A percentile compares a stretch with the other conserved stretches of the same genome.
Evolutionary conservation across 2,797 vertebrate genomes (phyloP).

Genomic region (Peromyscus aztecus): DNA sequence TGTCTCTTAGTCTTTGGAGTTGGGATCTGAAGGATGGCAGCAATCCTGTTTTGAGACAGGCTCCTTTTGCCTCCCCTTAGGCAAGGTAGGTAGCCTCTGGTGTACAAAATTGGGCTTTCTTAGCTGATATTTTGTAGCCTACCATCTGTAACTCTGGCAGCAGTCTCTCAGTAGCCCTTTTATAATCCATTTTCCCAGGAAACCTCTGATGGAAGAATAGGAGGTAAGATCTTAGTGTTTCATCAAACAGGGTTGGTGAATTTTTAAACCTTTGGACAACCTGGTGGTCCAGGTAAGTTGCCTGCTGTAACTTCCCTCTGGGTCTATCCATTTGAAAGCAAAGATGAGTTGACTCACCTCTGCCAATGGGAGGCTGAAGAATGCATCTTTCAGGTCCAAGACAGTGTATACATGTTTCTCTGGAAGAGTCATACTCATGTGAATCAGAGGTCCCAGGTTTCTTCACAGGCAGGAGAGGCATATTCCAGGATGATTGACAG

Average conservation of each 20-base stretch:
- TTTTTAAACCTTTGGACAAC: neutral
- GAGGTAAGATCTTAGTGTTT: neutral
- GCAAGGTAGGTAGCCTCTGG: neutral
- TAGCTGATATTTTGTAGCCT: too few relatives aligned
- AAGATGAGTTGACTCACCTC: neutral
- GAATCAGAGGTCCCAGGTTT: neutral
- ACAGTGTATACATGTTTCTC: neutral
- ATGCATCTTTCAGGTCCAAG: neutral
- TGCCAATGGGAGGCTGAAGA: neutral
- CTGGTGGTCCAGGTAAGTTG: neutral
- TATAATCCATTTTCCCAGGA: neutral
- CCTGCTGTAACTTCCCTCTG: neutral
- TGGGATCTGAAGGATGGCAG: neutral
- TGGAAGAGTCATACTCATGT: neutral
- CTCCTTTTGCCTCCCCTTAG: neutral
- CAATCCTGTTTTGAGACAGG: neutral
- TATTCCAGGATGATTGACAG: neutral
- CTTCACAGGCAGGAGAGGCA: neutral
- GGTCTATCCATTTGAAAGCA: neutral
- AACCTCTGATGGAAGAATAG: neutral
- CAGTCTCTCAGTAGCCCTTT: neutral
- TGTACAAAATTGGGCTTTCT: neutral
- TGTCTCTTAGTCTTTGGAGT: neutral
- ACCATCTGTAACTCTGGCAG: neutral
- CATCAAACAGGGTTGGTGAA: neutral